A percentile compares a stretch with the other conserved stretches of the same genome.
phyloP scores from a whole-genome alignment of 2,888 invertebrate genomes.

The Oxyteleia sp. region DNA sequence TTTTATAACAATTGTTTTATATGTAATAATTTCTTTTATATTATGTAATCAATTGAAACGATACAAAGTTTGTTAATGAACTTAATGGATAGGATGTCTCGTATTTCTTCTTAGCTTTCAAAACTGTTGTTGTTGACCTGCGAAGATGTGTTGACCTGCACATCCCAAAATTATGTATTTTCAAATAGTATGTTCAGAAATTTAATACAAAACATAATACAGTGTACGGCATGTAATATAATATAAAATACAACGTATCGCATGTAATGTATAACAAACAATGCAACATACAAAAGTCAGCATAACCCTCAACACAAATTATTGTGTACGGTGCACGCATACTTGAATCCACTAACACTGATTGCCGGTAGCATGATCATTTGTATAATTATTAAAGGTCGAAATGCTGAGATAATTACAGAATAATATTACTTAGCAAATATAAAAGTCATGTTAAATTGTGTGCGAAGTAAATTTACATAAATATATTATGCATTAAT shows the following conservation, averaged over 20 bases:
- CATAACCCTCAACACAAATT: slow-evolving; percentile 41
- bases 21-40: too few relatives aligned
- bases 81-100: too few relatives aligned
- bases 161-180: not conserved
- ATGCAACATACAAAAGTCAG: slow-evolving; percentile 40
- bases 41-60: too few relatives aligned
- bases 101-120: too few relatives aligned
- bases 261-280: slow-evolving; percentile 30
- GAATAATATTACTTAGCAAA: slow-evolving; percentile 10
- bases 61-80: too few relatives aligned
- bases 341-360: slow-evolving; percentile 36
- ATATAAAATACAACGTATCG: not conserved
- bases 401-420: slow-evolving; percentile 27
- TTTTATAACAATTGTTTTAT: too few relatives aligned
- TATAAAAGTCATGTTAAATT: not conserved
- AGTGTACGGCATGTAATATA: not conserved
- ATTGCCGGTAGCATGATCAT: slow-evolving; percentile 20
- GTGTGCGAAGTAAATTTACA: not conserved
- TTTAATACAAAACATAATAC: slow-evolving; percentile 5
- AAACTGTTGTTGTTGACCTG: too few relatives aligned
- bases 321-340: slow-evolving; percentile 29
- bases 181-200: not conserved
- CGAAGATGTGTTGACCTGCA: too few relatives aligned
- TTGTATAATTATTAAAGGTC: slow-evolving; percentile 45
- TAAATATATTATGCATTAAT: too few relatives aligned